These are phyloP conservation scores for Morphnarchus princeps DNA, from an alignment of 2,113 vertebrate genomes.

Conservation along the genomic window DNA sequence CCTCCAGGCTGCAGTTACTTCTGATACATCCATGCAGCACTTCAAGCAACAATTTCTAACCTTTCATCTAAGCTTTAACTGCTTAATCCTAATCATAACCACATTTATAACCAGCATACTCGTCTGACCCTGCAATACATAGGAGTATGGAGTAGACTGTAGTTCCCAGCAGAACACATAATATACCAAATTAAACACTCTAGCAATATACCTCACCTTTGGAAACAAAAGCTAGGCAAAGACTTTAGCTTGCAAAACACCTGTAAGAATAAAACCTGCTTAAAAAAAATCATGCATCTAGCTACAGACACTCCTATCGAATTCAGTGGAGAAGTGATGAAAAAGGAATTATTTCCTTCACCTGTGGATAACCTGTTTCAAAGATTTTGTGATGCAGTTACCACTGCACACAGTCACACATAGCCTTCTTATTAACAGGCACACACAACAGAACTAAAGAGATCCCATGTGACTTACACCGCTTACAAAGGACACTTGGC, in stretches of 20 bases:
- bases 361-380: background rate
- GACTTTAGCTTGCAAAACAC: background rate
- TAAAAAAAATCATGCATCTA: background rate
- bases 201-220: background rate
- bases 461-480: background rate
- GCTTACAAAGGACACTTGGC: background rate
- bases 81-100: background rate
- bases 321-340: background rate
- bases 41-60: background rate
- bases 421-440: background rate
- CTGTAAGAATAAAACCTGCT: background rate
- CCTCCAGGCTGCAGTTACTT: background rate
- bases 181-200: background rate
- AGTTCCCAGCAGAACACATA: background rate
- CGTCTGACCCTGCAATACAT: background rate
- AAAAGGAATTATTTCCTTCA: background rate
- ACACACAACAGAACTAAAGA: background rate
- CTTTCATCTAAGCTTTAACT: background rate
- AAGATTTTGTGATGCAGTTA: background rate
- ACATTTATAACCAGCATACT: background rate
- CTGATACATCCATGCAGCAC: background rate
- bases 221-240: background rate
- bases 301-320: background rate
- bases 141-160: background rate
- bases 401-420: background rate